phyloP scores from a whole-genome alignment of 2,888 invertebrate genomes.

The Cosmorhoe ocellata region DNA sequence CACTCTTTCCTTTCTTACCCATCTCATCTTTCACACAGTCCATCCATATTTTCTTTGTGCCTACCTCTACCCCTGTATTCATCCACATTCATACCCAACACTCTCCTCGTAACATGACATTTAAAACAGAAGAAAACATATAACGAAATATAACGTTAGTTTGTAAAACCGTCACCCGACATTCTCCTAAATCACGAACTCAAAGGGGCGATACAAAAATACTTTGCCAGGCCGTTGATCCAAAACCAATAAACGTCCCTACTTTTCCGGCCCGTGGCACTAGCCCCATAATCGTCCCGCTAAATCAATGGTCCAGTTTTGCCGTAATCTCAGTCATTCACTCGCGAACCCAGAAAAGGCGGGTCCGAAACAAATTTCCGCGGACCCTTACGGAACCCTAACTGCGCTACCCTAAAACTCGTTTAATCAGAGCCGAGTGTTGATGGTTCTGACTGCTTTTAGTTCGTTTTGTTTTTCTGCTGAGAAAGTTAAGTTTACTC shows the following conservation, averaged over 20 bases:
- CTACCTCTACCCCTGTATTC: no score
- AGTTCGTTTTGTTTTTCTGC: conserved; percentile 43
- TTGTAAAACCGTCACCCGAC: no score
- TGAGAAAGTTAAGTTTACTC: no score
- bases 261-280: conserved; percentile 16
- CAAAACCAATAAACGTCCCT: conserved; percentile 16
- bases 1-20: no score
- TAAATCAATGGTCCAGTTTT: conserved; percentile 23
- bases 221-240: conserved; percentile 15
- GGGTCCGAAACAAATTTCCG: conserved; percentile 39
- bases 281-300: conserved; percentile 11
- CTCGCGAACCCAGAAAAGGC: conserved; percentile 37
- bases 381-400: conserved; percentile 25
- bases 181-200: not conserved
- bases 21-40: no score
- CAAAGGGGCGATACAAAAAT: conserved; percentile 8
- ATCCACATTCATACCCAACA: no score
- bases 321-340: conserved; percentile 35
- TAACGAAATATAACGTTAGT: no score
- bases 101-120: no score
- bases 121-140: no score
- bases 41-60: no score
- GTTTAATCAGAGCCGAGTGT: conserved; percentile 37
- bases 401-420: conserved; percentile 26
- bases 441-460: conserved; percentile 18